Percentiles rank a stretch among this genome's conserved stretches.
These are phyloP conservation scores for Hippocampus zosterae DNA, from an alignment of 2,113 vertebrate genomes.

Conservation along the genomic window DNA sequence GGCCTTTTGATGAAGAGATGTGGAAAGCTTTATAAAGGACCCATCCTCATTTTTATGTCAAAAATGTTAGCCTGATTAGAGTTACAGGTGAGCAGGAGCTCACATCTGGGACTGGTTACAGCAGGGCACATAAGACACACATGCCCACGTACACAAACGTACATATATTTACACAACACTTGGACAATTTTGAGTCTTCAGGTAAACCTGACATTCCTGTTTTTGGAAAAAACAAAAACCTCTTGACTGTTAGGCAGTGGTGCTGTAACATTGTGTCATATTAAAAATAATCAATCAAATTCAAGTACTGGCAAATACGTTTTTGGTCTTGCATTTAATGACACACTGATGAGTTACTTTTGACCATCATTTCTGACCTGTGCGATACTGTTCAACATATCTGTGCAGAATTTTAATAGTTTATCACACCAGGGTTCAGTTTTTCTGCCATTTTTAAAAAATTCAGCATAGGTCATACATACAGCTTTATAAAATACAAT, in stretches of 20 bases:
- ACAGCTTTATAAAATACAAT: background rate
- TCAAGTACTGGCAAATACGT: background rate
- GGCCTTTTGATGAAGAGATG: background rate
- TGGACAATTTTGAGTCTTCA: too few species aligned
- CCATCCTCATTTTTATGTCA: background rate
- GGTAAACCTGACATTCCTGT: background rate
- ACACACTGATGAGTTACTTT: slow-evolving; percentile 17
- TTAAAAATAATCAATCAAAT: background rate
- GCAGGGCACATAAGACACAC: too few species aligned
- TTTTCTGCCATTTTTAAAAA: slow-evolving; percentile 5
- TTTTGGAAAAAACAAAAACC: background rate
- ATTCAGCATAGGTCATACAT: background rate
- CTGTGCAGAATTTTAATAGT: slow-evolving; percentile 30
- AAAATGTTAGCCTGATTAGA: background rate
- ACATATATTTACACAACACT: too few species aligned
- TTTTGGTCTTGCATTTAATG: background rate
- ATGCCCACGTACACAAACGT: too few species aligned
- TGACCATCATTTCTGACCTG: slow-evolving; percentile 8
- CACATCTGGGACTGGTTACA: background rate
- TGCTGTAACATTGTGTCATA: background rate
- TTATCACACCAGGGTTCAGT: slow-evolving; percentile 31
- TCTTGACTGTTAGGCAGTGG: background rate
- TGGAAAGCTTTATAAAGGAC: background rate
- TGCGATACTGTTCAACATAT: slow-evolving; percentile 20
- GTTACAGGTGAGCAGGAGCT: background rate